A percentile compares a stretch with the other conserved stretches of the same genome.
phyloP scores from a whole-genome alignment of 2,888 invertebrate genomes.

The Suillia variegata region DNA sequence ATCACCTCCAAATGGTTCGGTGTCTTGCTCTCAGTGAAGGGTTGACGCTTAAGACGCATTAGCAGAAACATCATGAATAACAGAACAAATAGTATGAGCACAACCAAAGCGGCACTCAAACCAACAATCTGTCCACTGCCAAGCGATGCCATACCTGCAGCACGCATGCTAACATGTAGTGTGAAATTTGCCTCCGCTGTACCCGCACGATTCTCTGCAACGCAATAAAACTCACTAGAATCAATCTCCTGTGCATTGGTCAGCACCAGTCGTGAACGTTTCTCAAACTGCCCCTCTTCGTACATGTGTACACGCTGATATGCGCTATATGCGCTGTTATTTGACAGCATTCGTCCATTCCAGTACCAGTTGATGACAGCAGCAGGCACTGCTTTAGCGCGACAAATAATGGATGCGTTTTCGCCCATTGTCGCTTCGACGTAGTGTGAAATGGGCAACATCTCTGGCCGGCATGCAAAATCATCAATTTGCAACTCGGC shows the following conservation, averaged over 20 bases:
- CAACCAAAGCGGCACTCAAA: conserved; percentile 79
- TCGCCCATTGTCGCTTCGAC: conserved; percentile 81
- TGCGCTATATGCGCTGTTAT: conserved; percentile 78
- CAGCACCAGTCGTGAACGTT: conserved; percentile 75
- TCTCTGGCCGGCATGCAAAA: conserved; percentile 85
- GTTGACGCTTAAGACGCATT: conserved; percentile 74
- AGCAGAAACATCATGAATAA: conserved; percentile 75
- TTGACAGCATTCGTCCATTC: conserved; percentile 78
- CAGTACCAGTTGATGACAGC: conserved; percentile 86
- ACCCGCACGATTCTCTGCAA: conserved; percentile 88
- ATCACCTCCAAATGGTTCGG: conserved; percentile 76
- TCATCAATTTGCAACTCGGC: conserved; percentile 79
- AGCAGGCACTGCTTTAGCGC: conserved; percentile 80
- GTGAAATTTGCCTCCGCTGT: conserved; percentile 89
- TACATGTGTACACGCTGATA: conserved; percentile 77
- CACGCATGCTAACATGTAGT: conserved; percentile 76
- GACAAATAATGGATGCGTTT: conserved; percentile 83
- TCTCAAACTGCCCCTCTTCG: conserved; percentile 78
- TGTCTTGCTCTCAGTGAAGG: conserved; percentile 77
- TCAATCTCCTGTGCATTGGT: conserved; percentile 84
- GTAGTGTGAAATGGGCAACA: conserved; percentile 75
- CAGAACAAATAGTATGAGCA: conserved; percentile 76
- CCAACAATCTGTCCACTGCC: conserved; percentile 87
- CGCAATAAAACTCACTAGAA: conserved; percentile 84
- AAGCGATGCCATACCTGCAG: conserved; percentile 80